Conservation (phyloP, 2,113 vertebrate species). For the Boulengeromyrus knoepffleri region DNA sequence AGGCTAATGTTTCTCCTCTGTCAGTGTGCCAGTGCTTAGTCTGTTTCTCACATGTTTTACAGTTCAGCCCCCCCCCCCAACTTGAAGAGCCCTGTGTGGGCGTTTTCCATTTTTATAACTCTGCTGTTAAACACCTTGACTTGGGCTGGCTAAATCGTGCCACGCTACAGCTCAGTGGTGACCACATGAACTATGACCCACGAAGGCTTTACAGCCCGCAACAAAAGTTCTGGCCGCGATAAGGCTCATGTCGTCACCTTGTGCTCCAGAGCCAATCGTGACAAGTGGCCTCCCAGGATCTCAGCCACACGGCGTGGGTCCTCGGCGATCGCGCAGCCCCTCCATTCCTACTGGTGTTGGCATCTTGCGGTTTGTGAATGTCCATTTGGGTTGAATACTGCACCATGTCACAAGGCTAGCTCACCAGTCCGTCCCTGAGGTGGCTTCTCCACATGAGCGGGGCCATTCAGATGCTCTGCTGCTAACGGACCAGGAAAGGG, state of each 20-base stretch:
- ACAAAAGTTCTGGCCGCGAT: constrained; percentile 40
- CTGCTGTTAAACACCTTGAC: constrained; percentile 40
- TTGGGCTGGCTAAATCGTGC: constrained; percentile 28
- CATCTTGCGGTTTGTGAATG: not conserved
- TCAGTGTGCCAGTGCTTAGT: constrained; percentile 27
- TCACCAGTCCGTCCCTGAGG: constrained; percentile 23
- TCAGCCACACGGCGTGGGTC: not conserved
- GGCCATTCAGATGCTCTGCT: constrained; percentile 11
- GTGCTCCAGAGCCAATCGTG: constrained; percentile 11
- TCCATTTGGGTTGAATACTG: not conserved
- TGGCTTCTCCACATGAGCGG: constrained; percentile 12
- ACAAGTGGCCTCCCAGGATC: constrained; percentile 7
- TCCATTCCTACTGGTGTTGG: not conserved
- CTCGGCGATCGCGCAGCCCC: too few relatives aligned
- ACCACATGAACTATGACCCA: constrained; percentile 31
- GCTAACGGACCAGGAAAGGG: not conserved
- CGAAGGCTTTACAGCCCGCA: constrained; percentile 35
- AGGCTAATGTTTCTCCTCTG: constrained; percentile 29
- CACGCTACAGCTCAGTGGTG: constrained; percentile 30
- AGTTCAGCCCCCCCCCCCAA: constrained; percentile 25
- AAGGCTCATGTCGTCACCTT: constrained; percentile 27
- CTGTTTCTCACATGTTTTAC: constrained; percentile 39
- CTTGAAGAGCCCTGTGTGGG: constrained; percentile 41
- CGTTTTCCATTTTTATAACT: constrained; percentile 45
- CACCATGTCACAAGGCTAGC: constrained; percentile 18